Percentiles rank a stretch among this genome's conserved stretches.
phyloP scores from a whole-genome alignment of 2,113 vertebrate species.

The Hippocampus comes region DNA sequence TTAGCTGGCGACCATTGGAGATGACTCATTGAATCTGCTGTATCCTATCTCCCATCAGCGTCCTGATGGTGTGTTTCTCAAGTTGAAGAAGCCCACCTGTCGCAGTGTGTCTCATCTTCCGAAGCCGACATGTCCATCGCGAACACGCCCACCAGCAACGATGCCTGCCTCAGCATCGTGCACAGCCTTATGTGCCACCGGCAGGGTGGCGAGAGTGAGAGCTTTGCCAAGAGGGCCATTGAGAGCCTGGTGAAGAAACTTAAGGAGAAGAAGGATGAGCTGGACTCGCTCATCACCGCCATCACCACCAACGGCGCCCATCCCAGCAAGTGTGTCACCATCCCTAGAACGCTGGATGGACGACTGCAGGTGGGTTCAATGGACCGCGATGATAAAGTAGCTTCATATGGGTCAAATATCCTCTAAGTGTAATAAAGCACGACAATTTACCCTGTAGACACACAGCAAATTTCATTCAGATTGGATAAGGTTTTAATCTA shows the following conservation, averaged over 20 bases:
- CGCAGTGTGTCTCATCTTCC: background rate
- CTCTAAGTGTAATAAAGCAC: background rate
- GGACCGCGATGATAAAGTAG: background rate
- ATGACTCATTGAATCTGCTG: background rate
- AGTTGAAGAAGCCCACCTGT: background rate
- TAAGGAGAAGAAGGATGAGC: slow-evolving; percentile 95
- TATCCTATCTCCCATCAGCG: background rate
- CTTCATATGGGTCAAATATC: background rate
- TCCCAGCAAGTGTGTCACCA: slow-evolving; percentile 96
- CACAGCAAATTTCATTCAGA: no score
- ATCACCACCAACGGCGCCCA: slow-evolving; percentile 96
- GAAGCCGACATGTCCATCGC: slow-evolving; percentile 82
- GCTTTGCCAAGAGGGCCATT: slow-evolving; percentile 90
- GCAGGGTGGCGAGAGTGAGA: slow-evolving; percentile 94
- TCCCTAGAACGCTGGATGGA: slow-evolving; percentile 91
- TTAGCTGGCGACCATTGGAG: background rate
- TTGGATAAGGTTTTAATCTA: no score
- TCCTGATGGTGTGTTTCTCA: slow-evolving; percentile 31
- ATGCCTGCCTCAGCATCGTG: slow-evolving; percentile 96
- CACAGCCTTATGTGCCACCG: slow-evolving; percentile 97
- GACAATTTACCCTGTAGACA: no score
- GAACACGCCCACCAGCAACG: slow-evolving; percentile 91
- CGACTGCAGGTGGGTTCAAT: slow-evolving; percentile 82
- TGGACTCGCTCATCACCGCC: slow-evolving; percentile 93
- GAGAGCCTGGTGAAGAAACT: slow-evolving; percentile 95